Base-by-base conservation (phyloP, 2,888 invertebrate genomes). In the Stenodera caucasica region DNA sequence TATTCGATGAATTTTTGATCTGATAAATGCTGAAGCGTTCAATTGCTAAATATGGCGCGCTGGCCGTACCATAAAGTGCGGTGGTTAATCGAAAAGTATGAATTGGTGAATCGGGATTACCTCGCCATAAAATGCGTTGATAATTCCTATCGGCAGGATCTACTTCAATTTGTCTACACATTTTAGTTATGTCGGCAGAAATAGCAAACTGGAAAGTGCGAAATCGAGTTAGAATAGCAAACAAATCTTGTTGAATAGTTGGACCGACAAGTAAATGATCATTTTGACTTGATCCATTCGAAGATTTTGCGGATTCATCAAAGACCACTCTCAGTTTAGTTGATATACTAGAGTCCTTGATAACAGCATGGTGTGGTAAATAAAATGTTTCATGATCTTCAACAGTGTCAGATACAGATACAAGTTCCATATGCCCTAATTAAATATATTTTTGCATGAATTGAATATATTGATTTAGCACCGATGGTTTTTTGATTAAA, bases 51-150 rank as follows among this genome's bases (percentile, higher is more conserved):
- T 56, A 64, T 9, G 64, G 49, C 8, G 62, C 60, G n/a, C 55
- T 54, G 1, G 68, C 54, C 30, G 61, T 63, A 12, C 67, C 67
- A 49, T 67, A 67, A n/a, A 59, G 67, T 9, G 67, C 61, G 4
- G 61, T 60, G 29, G 64, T 49, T 14, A 64, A 49, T 11, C 49
- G 29, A 54, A 58, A 65, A 49, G 40, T 53, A 52, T 64, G 30
- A 15, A 66, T 21, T 32, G 49, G 15, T 11, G 53, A 26, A 14
- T 30, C 18, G 15, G 60, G 40, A 50, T 58, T n/a, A 5, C 9
- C 52, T 12, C 59, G 50, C 56, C 61, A 65, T 15, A 67, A 32
- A 49, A 67, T 67, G n/a, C 60, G 32, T 51, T 67, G 67, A 15
- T 63, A 55, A n/a, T 35, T 3, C 49, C 61, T 51, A 12, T 66